A percentile compares a stretch with the other conserved stretches of the same genome.
These are phyloP conservation scores for Bombyx mori DNA, from an alignment of 1,140 invertebrate genomes.

Conservation along the genomic window ASM3026992v2 NC_085107.1:5392501-5393000, in stretches of 20 bases:
- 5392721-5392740: slow-evolving; percentile 33
- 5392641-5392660: no score
- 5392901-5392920: slow-evolving; percentile 63
- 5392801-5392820: slow-evolving; percentile 26
- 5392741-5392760: slow-evolving; percentile 52
- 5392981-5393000: slow-evolving; percentile 11
- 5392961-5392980: slow-evolving; percentile 18
- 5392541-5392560: no score
- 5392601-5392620: no score
- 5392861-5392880: slow-evolving; percentile 49
- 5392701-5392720: no score
- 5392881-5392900: slow-evolving; percentile 44
- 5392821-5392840: slow-evolving; percentile 48
- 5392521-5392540: no score
- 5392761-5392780: slow-evolving; percentile 23
- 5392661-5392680: no score
- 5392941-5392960: slow-evolving; percentile 23
- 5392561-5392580: no score
- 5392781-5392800: slow-evolving; percentile 23
- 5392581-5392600: no score
- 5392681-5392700: no score
- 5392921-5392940: slow-evolving; percentile 34
- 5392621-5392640: no score
- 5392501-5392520: no score
- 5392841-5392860: slow-evolving; percentile 55